A percentile compares a stretch with the other conserved stretches of the same genome.
phyloP scores from a whole-genome alignment of 2,888 invertebrate genomes.

The Alcis repandata region DNA sequence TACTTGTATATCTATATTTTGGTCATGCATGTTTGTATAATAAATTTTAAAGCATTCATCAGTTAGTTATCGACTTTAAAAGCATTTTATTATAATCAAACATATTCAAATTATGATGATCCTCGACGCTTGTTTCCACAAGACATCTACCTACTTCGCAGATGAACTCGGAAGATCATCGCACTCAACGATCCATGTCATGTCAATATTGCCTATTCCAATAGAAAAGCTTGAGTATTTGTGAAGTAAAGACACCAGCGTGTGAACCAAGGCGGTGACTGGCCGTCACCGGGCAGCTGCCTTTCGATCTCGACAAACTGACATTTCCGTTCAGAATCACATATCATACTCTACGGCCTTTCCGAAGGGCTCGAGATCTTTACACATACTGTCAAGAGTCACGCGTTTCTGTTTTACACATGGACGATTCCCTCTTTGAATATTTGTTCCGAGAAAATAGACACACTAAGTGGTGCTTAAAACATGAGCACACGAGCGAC shows the following conservation, averaged over 20 bases:
- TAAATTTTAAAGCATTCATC: background rate
- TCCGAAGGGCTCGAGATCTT: constrained; percentile 57
- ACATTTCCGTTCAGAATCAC: constrained; percentile 75
- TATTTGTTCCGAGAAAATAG: constrained; percentile 69
- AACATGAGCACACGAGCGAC: constrained; percentile 42
- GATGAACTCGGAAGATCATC: constrained; percentile 33
- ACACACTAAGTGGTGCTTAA: constrained; percentile 44
- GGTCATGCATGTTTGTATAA: background rate
- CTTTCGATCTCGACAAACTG: constrained; percentile 73
- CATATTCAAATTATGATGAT: background rate
- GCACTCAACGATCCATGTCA: constrained; percentile 55
- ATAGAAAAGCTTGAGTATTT: constrained; percentile 62
- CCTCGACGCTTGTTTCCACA: background rate
- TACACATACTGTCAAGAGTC: constrained; percentile 55
- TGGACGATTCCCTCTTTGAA: constrained; percentile 52
- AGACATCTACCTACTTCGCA: background rate
- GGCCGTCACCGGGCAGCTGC: constrained; percentile 46
- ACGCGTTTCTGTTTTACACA: constrained; percentile 59
- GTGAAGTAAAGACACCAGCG: constrained; percentile 65
- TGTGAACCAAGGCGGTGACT: constrained; percentile 67
- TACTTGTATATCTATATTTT: no score
- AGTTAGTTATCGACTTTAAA: background rate
- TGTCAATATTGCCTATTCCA: constrained; percentile 69
- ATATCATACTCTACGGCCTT: constrained; percentile 62
- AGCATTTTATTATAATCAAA: background rate